These are phyloP conservation scores for Cydia strobilella DNA, from an alignment of 1,140 invertebrate genomes.

Conservation along the genomic window DNA sequence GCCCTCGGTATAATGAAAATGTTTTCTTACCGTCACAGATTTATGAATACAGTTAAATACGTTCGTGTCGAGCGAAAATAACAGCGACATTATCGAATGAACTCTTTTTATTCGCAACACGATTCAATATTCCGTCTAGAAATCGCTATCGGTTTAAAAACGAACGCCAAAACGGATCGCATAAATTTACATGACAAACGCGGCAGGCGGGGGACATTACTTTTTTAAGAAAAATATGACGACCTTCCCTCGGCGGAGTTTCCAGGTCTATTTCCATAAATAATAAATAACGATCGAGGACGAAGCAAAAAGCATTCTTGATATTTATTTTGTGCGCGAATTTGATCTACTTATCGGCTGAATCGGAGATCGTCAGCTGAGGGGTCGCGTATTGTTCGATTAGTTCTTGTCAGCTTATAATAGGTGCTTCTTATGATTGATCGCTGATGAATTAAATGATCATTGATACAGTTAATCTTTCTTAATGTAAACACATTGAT, in stretches of 20 bases:
- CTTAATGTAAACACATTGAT: no score
- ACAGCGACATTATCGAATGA: conserved; percentile 50
- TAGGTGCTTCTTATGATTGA: not conserved
- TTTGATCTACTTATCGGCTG: conserved; percentile 71
- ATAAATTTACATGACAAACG: conserved; percentile 78
- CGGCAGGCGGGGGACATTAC: conserved; percentile 64
- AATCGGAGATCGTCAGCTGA: conserved; percentile 1
- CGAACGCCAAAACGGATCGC: conserved; percentile 70
- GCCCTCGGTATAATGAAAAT: conserved; percentile 15
- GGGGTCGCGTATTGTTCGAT: not conserved
- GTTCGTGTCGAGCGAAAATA: conserved; percentile 64
- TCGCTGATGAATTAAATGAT: not conserved
- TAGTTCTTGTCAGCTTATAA: not conserved
- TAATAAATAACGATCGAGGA: conserved; percentile 76
- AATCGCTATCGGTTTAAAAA: conserved; percentile 71
- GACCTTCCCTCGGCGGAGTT: conserved; percentile 69
- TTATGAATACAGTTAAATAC: conserved; percentile 33
- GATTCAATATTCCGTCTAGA: conserved; percentile 71
- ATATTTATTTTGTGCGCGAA: conserved; percentile 74
- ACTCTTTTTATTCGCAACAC: conserved; percentile 61
- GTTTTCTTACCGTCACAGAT: conserved; percentile 27
- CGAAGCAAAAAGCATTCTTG: conserved; percentile 67
- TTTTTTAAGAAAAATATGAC: conserved; percentile 77
- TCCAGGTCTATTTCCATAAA: conserved; percentile 76
- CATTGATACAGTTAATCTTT: not conserved